Percentiles rank a stretch among this genome's conserved stretches.
phyloP scores from a whole-genome alignment of 2,888 invertebrate species.

The Hypsopygia costalis region DNA sequence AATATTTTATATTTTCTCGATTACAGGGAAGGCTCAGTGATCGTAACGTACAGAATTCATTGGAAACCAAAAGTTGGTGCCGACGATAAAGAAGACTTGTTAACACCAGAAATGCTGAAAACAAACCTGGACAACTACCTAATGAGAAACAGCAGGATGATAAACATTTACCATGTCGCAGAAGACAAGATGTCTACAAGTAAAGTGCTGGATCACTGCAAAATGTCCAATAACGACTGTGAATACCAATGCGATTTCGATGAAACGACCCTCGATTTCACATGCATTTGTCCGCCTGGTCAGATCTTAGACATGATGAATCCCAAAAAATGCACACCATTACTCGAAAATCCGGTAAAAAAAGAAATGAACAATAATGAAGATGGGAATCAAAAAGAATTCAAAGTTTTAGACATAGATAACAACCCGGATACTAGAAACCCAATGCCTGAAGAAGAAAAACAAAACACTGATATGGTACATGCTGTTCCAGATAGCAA shows the following conservation, averaged over 20 bases:
- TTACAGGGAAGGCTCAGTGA: constrained; percentile 83
- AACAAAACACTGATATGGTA: constrained; percentile 32
- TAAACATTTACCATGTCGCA: constrained; percentile 74
- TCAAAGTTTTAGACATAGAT: constrained; percentile 34
- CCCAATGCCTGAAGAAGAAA: constrained; percentile 39
- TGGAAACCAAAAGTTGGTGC: constrained; percentile 80
- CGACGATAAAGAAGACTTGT: constrained; percentile 65
- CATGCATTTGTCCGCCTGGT: constrained; percentile 83
- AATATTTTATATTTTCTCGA: constrained; percentile 7
- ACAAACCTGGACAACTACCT: constrained; percentile 73
- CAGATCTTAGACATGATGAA: constrained; percentile 56
- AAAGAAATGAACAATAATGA: constrained; percentile 17
- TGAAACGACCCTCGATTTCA: constrained; percentile 81
- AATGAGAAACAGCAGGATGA: constrained; percentile 69
- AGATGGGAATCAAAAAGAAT: constrained; percentile 28
- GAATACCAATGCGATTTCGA: constrained; percentile 85
- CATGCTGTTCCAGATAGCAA: constrained; percentile 27
- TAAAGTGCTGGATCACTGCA: constrained; percentile 83
- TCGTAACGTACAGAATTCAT: constrained; percentile 83
- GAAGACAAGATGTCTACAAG: constrained; percentile 55
- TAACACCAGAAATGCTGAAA: constrained; percentile 67
- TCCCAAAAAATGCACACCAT: constrained; percentile 63
- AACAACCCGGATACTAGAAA: constrained; percentile 37
- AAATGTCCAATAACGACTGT: constrained; percentile 83
- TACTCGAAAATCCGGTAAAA: constrained; percentile 37